These are phyloP conservation scores for Nudaria mundana DNA, from an alignment of 2,888 invertebrate species.

Conservation along the genomic window DNA sequence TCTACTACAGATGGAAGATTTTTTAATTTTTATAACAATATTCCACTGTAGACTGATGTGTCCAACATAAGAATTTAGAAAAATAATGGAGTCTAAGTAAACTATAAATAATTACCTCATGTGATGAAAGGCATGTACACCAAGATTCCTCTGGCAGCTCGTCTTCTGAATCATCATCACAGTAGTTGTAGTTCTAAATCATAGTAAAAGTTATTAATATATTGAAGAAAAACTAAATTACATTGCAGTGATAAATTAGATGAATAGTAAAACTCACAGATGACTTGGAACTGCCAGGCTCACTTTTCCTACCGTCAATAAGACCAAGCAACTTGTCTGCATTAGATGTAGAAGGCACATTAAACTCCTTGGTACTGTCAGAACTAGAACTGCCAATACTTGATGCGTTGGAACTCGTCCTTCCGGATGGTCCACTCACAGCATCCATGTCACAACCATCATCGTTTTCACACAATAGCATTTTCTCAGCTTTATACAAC, in stretches of 20 bases:
- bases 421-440: conserved; percentile 50
- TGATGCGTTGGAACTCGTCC: conserved; percentile 66
- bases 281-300: conserved; percentile 50
- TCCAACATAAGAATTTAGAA: no score
- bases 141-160: conserved; percentile 60
- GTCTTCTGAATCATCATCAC: conserved; percentile 69
- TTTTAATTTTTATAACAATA: no score
- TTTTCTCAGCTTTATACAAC: conserved; percentile 62
- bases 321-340: conserved; percentile 69
- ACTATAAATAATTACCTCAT: conserved; percentile 47
- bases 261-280: conserved; percentile 38
- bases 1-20: no score
- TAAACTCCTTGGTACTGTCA: conserved; percentile 61
- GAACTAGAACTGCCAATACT: conserved; percentile 65
- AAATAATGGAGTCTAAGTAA: no score
- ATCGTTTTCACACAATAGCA: conserved; percentile 48
- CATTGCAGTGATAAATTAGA: not conserved
- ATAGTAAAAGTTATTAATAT: conserved; percentile 9
- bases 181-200: conserved; percentile 57
- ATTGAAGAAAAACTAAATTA: not conserved
- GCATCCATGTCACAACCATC: conserved; percentile 49
- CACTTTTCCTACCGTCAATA: conserved; percentile 48
- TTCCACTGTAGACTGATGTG: no score
- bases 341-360: conserved; percentile 69
- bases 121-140: conserved; percentile 73